Evolutionary conservation across 1,140 invertebrate genomes (phyloP), one percentile per base, ranked within the genome.

Genomic region (Cotesia typhae): DNA sequence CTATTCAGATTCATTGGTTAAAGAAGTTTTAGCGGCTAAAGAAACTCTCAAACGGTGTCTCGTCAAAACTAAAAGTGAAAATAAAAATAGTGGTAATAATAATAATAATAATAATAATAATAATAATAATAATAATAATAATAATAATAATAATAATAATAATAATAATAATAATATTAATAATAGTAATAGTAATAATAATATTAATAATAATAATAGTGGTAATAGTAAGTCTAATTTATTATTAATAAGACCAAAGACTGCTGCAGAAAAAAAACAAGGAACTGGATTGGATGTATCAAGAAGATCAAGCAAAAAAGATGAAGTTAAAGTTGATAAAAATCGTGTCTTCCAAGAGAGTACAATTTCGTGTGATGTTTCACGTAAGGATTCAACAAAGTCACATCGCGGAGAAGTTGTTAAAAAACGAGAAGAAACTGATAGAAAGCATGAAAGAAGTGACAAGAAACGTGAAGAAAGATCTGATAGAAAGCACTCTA

Each of bases 1-100:
- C 10, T 78, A 76, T 55, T 82, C 82, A 1, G 85, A 87, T 67
- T 75, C 79, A 12, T 74, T 87, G 59, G 80, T 83, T 28, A 86
- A 86, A 66, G 83, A 87, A 75, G 83, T 87, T 6, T 67, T 87
- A 17, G 85, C 86, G 35, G 85, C 86, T 6, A 87, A 87, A 28
- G 86, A 87, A 53, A 83, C 83, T 4, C 70, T 87, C 6, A 86
- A 82, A 55, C 82, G 81, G 10, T 87, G 83, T 74, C 75, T 87
- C 17, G 76, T 76, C 7, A 79, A 70, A 47, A 75, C 74, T 35
- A 71, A 70, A 53, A 74, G 14, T 7, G 60, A 4, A 4, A 64
- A 68, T 1, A 70, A n/a, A 36, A 38, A 17, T 35, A 60, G 20
- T 59, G 41, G 12, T 35, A 51, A 7, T 20, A 47, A 5, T 47